phyloP scores from a whole-genome alignment of 2,888 invertebrate species.

The Callimorpha dominula region DNA sequence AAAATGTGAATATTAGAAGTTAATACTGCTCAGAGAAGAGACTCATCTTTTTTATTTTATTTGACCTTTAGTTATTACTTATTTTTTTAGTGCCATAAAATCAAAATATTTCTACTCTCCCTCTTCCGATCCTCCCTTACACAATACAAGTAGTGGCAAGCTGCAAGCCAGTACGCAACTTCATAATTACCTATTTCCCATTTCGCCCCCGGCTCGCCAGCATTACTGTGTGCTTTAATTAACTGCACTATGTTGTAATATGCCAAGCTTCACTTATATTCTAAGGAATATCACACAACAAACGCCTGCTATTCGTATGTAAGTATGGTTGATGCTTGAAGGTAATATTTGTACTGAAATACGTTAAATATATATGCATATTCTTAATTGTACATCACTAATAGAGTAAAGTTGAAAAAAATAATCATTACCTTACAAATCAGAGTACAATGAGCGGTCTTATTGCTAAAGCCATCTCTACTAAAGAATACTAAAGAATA shows the following conservation, averaged over 20 bases:
- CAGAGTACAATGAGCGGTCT: too few relatives aligned
- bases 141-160: slow-evolving; percentile 55
- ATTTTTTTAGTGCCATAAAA: background rate
- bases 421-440: too few relatives aligned
- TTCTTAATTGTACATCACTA: too few relatives aligned
- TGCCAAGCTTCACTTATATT: slow-evolving; percentile 51
- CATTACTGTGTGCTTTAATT: slow-evolving; percentile 79
- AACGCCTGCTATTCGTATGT: slow-evolving; percentile 39
- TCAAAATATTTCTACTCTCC: background rate
- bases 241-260: slow-evolving; percentile 74
- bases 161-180: slow-evolving; percentile 79
- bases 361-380: too few relatives aligned
- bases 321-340: background rate
- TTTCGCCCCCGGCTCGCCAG: slow-evolving; percentile 75
- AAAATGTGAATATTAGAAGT: background rate
- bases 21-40: too few relatives aligned
- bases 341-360: too few relatives aligned
- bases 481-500: too few relatives aligned
- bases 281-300: slow-evolving; percentile 57
- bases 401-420: too few relatives aligned
- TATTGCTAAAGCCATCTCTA: too few relatives aligned
- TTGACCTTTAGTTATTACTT: background rate
- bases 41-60: background rate
- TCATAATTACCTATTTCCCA: slow-evolving; percentile 86
- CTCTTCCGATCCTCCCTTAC: slow-evolving; percentile 47